Conservation (phyloP, 2,797 vertebrate genomes). For the Thaleichthys pacificus region DNA sequence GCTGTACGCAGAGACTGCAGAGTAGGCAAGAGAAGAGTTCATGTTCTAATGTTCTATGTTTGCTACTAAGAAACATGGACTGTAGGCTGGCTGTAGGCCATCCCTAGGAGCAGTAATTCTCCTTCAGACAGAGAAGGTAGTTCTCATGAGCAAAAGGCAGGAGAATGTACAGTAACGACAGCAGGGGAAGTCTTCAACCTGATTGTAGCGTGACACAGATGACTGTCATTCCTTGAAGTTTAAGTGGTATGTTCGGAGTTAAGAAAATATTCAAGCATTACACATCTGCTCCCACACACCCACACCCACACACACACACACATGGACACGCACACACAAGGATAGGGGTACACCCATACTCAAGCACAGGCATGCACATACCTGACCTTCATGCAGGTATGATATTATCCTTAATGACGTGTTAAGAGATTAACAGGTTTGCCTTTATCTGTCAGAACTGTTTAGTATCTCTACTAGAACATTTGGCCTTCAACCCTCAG, state of each 20-base stretch:
- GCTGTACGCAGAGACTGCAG: conserved; percentile 57
- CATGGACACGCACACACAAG: conserved; percentile 5
- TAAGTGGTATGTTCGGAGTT: conserved; percentile 20
- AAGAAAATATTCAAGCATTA: background rate
- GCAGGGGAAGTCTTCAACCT: conserved; percentile 42
- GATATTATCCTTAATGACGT: conserved; percentile 46
- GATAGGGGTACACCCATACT: background rate
- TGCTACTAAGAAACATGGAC: conserved; percentile 56
- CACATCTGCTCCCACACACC: conserved; percentile 4
- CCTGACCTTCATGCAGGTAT: conserved; percentile 36
- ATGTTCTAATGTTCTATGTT: conserved; percentile 54
- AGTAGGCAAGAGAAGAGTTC: conserved; percentile 57
- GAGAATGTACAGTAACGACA: conserved; percentile 41
- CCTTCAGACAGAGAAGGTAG: conserved; percentile 44
- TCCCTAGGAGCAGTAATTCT: conserved; percentile 51
- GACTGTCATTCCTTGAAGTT: conserved; percentile 26
- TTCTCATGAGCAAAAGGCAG: conserved; percentile 21
- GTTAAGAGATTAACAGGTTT: conserved; percentile 55
- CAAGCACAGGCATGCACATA: background rate
- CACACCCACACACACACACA: background rate
- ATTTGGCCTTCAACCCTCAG: conserved; percentile 32
- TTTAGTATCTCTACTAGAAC: conserved; percentile 47
- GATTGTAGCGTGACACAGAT: conserved; percentile 51
- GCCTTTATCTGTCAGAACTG: conserved; percentile 39
- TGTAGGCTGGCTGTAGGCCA: conserved; percentile 46